Percentiles rank a stretch among this genome's conserved stretches.
phyloP scores from a whole-genome alignment of 2,888 invertebrate genomes.

The Acanthosoma haemorrhoidale region DNA sequence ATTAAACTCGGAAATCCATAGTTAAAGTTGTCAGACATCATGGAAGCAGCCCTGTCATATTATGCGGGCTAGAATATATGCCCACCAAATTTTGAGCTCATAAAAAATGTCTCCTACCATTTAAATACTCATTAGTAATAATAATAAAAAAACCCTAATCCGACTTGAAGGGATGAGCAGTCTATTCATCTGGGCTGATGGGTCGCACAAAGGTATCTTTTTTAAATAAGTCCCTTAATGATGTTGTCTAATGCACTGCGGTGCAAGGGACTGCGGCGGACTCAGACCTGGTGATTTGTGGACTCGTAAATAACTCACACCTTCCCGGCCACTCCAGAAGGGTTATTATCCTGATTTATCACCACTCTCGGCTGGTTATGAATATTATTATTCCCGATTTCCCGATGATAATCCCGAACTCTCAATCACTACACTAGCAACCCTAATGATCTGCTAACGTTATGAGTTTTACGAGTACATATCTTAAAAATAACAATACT shows the following conservation, averaged over 20 bases:
- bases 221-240: background rate
- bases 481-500: too few species aligned
- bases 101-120: background rate
- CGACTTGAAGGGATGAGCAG: background rate
- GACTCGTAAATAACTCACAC: background rate
- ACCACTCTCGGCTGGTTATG: too few species aligned
- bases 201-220: background rate
- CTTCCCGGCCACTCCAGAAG: background rate
- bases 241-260: background rate
- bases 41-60: too few species aligned
- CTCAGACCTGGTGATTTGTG: background rate
- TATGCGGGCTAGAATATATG: too few species aligned
- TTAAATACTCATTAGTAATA: background rate
- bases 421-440: too few species aligned
- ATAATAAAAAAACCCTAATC: background rate
- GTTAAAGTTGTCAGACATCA: too few species aligned
- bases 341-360: conserved; percentile 12
- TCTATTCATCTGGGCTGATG: background rate
- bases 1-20: too few species aligned
- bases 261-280: background rate
- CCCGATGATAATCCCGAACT: too few species aligned
- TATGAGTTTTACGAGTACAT: too few species aligned
- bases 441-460: too few species aligned
- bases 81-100: too few species aligned
- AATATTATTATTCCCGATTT: too few species aligned